Evolutionary conservation across 2,888 invertebrate species (phyloP).

Genomic region (Napeogenes inachia): DNA sequence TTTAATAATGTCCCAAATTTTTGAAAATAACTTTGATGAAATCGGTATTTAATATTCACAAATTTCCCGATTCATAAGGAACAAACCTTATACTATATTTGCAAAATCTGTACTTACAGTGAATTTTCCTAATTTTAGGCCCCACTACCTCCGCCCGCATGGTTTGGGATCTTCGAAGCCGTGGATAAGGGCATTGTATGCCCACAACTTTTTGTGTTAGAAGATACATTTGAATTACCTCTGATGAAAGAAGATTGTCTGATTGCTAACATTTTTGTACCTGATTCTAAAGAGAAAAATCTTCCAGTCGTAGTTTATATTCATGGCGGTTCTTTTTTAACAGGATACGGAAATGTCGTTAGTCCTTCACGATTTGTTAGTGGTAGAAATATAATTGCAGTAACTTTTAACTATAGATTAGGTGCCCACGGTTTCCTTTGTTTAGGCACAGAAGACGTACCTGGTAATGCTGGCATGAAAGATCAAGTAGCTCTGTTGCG

Average conservation of each 20-base stretch:
- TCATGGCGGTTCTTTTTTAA: constrained; percentile 61
- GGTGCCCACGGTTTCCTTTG: constrained; percentile 40
- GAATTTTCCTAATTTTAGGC: constrained; percentile 32
- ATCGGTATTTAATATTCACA: no score
- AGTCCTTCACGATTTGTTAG: constrained; percentile 37
- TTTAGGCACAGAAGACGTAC: constrained; percentile 39
- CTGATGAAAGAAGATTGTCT: constrained; percentile 34
- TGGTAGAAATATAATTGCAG: constrained; percentile 41
- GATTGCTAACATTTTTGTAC: constrained; percentile 36
- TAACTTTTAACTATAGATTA: constrained; percentile 53
- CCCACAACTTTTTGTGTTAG: constrained; percentile 33
- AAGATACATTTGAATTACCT: constrained; percentile 10
- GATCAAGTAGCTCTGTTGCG: constrained; percentile 42
- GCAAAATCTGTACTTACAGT: no score
- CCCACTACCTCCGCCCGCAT: constrained; percentile 43
- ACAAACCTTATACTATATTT: no score
- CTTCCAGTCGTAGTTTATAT: constrained; percentile 57
- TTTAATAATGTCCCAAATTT: no score
- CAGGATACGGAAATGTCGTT: constrained; percentile 44
- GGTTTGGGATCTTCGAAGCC: constrained; percentile 40
- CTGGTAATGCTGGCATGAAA: constrained; percentile 46
- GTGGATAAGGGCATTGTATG: constrained; percentile 37
- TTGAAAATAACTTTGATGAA: no score
- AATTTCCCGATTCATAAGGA: no score
- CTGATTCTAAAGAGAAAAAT: constrained; percentile 30